Base-by-base conservation (phyloP, 2,797 vertebrate species). In the Crenuchus spilurus region DNA sequence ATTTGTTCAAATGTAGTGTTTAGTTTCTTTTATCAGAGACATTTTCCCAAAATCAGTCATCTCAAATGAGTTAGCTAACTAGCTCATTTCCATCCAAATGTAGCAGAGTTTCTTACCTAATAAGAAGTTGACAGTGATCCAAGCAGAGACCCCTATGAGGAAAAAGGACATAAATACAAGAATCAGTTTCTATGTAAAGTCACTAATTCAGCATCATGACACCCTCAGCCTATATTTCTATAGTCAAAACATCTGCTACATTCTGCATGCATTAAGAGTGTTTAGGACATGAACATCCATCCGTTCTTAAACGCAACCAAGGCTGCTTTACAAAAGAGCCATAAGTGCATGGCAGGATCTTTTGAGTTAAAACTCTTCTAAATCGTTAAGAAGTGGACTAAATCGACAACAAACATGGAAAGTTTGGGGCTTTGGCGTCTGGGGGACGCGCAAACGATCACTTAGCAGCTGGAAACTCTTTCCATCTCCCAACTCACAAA, bases 51-150 rank as follows among this genome's bases (percentile, higher is more conserved):
- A n/a, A n/a, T n/a, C n/a, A n/a, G n/a, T n/a, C n/a, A n/a, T n/a
- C n/a, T n/a, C n/a, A n/a, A n/a, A n/a, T n/a, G n/a, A n/a, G n/a
- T n/a, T n/a, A n/a, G n/a, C n/a, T n/a, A n/a, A n/a, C n/a, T n/a
- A n/a, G n/a, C n/a, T n/a, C n/a, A n/a, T n/a, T n/a, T n/a, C n/a
- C n/a, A n/a, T n/a, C n/a, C n/a, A n/a, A 49, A 49, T 20, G 11
- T 30, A 14, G 22, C 49, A 28, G 49, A 14, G 28, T 31, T 26
- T 44, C 86, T 89, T 49, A 97, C 97, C 96, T 83, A 90, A 94
- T 80, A 99, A 92, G 90, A 98, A 97, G 88, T 98, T 99, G 82
- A 98, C 82, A 0, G 97, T 99, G 87, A 98, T 96, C 97, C 97
- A 99, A 0, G 95, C 95, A 18, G 95, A 96, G 80, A 98, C 93